phyloP scores from a whole-genome alignment of 2,113 vertebrate genomes.

The Colinus virginianus region DNA sequence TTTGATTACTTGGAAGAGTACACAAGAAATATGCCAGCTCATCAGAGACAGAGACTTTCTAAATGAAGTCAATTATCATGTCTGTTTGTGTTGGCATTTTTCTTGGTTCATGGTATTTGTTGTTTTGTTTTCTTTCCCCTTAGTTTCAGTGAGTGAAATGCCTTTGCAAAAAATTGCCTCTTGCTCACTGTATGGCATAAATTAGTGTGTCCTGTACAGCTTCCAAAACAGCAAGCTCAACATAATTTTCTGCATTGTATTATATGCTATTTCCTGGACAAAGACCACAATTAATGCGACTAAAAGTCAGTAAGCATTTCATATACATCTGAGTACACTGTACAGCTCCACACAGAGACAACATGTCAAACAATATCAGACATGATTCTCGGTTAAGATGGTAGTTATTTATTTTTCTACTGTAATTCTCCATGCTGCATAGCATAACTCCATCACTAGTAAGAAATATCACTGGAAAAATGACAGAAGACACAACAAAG shows the following conservation, averaged over 20 bases:
- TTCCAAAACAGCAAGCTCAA: neutral
- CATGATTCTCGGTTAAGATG: neutral
- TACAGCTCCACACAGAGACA: neutral
- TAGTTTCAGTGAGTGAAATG: rapidly evolving
- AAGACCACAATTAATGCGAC: neutral
- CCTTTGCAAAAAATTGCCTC: neutral
- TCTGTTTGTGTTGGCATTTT: neutral
- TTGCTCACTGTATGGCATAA: neutral
- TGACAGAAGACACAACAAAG: neutral
- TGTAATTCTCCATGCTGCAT: neutral
- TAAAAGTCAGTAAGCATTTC: neutral
- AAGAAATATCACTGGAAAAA: neutral
- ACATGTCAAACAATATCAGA: neutral
- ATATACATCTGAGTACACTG: neutral
- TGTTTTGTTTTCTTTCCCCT: neutral
- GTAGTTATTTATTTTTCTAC: neutral
- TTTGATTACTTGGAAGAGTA: neutral
- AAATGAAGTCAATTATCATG: neutral
- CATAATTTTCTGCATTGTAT: neutral
- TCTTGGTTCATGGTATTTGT: neutral
- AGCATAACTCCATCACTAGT: neutral
- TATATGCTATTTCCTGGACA: neutral
- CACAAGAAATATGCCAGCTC: neutral
- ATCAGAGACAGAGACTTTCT: neutral
- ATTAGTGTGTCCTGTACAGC: neutral